phyloP scores from a whole-genome alignment of 2,113 vertebrate species.

The Dicentrarchus labrax region DNA sequence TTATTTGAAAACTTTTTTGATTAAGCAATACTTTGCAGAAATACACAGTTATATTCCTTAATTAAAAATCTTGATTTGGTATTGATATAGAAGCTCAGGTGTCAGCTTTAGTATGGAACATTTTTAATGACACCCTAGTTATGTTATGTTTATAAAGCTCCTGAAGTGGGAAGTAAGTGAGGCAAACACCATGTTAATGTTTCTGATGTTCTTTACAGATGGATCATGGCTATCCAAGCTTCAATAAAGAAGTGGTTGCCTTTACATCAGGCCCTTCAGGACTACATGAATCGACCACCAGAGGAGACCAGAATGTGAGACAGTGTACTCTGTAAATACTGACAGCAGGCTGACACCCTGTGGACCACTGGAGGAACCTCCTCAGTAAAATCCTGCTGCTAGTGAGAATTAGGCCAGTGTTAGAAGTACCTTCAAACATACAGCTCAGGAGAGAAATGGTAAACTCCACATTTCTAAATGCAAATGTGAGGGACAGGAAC shows the following conservation, averaged over 20 bases:
- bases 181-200: neutral
- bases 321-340: neutral
- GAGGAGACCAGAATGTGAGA: slow-evolving; percentile 91
- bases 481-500: neutral
- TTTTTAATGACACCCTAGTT: neutral
- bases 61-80: too few relatives aligned
- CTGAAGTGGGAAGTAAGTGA: neutral
- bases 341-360: neutral
- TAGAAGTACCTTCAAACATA: neutral
- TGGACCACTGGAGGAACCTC: neutral
- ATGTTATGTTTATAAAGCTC: neutral
- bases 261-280: slow-evolving; percentile 89
- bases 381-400: neutral
- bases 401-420: neutral
- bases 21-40: too few relatives aligned
- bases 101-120: neutral
- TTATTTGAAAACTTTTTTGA: too few relatives aligned
- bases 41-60: too few relatives aligned
- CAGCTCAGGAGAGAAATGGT: neutral
- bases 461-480: neutral
- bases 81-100: neutral
- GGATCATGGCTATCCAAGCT: slow-evolving; percentile 89
- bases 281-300: slow-evolving; percentile 87
- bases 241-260: slow-evolving; percentile 93
- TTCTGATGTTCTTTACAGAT: slow-evolving; percentile 80